phyloP scores from a whole-genome alignment of 1,140 invertebrate species.

The Orius laevigatus region DNA sequence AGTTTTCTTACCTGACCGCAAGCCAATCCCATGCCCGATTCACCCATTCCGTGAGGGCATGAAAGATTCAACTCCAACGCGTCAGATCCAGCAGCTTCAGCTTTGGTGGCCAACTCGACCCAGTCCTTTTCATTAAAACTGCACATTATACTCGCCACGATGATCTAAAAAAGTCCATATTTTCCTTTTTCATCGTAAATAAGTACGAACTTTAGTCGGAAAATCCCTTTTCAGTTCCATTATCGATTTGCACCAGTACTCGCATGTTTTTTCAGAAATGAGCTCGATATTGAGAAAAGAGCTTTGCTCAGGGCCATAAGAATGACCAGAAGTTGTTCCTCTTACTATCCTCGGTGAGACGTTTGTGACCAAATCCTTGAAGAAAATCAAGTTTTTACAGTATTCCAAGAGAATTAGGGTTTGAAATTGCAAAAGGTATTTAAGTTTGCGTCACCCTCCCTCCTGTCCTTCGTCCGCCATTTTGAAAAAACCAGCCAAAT shows the following conservation, averaged over 20 bases:
- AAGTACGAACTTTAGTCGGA: slow-evolving; percentile 49
- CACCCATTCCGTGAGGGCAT: slow-evolving; percentile 97
- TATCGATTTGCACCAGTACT: slow-evolving; percentile 84
- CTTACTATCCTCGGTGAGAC: slow-evolving; percentile 91
- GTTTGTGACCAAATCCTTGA: slow-evolving; percentile 83
- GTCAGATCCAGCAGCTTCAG: slow-evolving; percentile 77
- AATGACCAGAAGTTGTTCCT: slow-evolving; percentile 79
- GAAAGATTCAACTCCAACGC: slow-evolving; percentile 91
- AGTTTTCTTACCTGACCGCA: slow-evolving; percentile 83
- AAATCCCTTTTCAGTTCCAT: slow-evolving; percentile 84
- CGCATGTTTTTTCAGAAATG: slow-evolving; percentile 89
- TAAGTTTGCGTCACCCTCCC: too few species aligned
- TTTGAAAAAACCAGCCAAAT: too few species aligned
- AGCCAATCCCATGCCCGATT: slow-evolving; percentile 92
- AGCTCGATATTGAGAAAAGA: slow-evolving; percentile 96
- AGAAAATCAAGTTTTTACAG: slow-evolving; percentile 11
- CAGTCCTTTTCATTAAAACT: slow-evolving; percentile 77
- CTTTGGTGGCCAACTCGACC: slow-evolving; percentile 58
- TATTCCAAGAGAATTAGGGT: background rate
- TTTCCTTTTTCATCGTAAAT: background rate
- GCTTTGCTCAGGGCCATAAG: slow-evolving; percentile 85
- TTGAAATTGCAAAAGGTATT: too few species aligned
- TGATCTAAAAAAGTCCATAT: slow-evolving; percentile 38
- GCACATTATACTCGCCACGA: slow-evolving; percentile 97
- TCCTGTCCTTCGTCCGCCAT: too few species aligned